Percentiles rank a stretch among this genome's conserved stretches.
Evolutionary conservation across 2,888 invertebrate genomes (phyloP).

Genomic region (Drosophila melanosoma): DNA sequence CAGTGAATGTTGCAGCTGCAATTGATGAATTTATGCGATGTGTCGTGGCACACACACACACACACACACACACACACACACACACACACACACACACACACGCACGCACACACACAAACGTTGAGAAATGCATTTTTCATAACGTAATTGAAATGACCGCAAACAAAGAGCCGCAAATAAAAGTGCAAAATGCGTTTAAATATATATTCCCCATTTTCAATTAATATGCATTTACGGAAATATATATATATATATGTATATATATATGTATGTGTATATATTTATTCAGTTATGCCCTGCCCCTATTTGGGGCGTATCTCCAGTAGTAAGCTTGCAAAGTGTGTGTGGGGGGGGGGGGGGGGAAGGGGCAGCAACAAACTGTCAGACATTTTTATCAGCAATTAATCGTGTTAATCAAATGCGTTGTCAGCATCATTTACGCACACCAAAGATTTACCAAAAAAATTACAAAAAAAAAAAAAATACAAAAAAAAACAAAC

Average conservation of each 20-base stretch:
- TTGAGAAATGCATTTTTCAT: slow-evolving; percentile 75
- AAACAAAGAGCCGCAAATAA: slow-evolving; percentile 2
- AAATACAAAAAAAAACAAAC: slow-evolving; percentile 6
- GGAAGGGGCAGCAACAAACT: slow-evolving; percentile 50
- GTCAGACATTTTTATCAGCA: slow-evolving; percentile 82
- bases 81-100: not conserved
- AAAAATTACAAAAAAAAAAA: slow-evolving; percentile 11
- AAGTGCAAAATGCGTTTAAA: slow-evolving; percentile 1
- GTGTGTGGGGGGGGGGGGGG: too few species aligned
- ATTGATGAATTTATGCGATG: slow-evolving; percentile 79
- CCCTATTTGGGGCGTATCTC: slow-evolving; percentile 42
- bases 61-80: not conserved
- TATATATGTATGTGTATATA: too few species aligned
- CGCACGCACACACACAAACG: not conserved
- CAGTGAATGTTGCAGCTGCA: slow-evolving; percentile 71
- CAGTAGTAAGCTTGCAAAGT: slow-evolving; percentile 48
- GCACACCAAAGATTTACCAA: slow-evolving; percentile 34
- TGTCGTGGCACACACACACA: slow-evolving; percentile 27
- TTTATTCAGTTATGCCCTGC: slow-evolving; percentile 11
- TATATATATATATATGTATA: not conserved
- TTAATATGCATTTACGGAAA: slow-evolving; percentile 44
- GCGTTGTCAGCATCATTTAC: slow-evolving; percentile 84
- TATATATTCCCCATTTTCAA: slow-evolving; percentile 25
- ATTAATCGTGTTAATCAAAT: slow-evolving; percentile 84
- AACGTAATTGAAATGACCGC: slow-evolving; percentile 68